Percentiles rank a stretch among this genome's conserved stretches.
Conservation (phyloP, 1,140 invertebrate genomes). For the Papilio helenus region DNA sequence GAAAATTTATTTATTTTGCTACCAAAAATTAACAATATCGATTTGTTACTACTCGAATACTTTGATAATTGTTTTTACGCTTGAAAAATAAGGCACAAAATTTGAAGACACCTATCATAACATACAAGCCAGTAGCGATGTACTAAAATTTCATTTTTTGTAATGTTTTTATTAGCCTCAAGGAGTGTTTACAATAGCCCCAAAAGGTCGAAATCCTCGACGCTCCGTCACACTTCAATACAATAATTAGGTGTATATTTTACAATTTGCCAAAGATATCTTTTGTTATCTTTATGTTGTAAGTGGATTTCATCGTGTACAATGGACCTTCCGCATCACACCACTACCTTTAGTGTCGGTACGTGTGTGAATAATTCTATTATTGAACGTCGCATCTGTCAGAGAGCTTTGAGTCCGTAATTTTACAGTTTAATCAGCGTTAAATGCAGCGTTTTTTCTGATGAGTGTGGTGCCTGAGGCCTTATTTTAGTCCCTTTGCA, state of each 20-base stretch:
- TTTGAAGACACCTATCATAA: slow-evolving; percentile 57
- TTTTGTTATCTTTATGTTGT: slow-evolving; percentile 74
- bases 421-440: slow-evolving; percentile 83
- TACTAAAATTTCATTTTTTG: slow-evolving; percentile 42
- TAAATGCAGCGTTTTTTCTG: too few species aligned
- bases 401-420: slow-evolving; percentile 70
- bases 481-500: too few species aligned
- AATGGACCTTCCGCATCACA: slow-evolving; percentile 68
- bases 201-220: slow-evolving; percentile 60
- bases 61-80: background rate
- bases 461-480: too few species aligned
- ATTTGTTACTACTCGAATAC: background rate
- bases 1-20: background rate
- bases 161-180: slow-evolving; percentile 77
- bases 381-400: slow-evolving; percentile 79
- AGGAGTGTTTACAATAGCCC: slow-evolving; percentile 65
- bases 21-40: background rate
- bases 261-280: slow-evolving; percentile 81
- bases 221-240: slow-evolving; percentile 71
- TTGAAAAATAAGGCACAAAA: slow-evolving; percentile 26
- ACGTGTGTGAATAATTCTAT: slow-evolving; percentile 77
- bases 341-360: slow-evolving; percentile 57
- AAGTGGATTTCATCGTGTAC: slow-evolving; percentile 76
- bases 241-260: slow-evolving; percentile 81
- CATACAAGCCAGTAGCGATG: slow-evolving; percentile 34